phyloP scores from a whole-genome alignment of 2,113 vertebrate genomes.

The Lontra canadensis region DNA sequence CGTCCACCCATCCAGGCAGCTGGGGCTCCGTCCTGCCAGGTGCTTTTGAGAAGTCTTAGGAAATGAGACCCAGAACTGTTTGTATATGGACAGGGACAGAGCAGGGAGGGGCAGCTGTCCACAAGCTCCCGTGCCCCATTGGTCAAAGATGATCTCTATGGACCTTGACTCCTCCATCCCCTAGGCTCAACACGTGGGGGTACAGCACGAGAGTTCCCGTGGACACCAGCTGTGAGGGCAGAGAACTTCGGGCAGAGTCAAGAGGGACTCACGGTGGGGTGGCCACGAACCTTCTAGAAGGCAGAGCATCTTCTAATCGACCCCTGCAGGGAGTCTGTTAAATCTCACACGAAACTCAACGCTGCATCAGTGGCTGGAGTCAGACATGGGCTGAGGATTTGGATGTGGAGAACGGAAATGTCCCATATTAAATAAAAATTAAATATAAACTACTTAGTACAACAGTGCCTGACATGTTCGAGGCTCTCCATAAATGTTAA shows the following conservation, averaged over 20 bases:
- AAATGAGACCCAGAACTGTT: not conserved
- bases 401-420: not conserved
- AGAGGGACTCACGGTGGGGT: not conserved
- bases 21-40: not conserved
- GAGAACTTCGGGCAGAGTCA: not conserved
- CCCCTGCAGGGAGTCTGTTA: not conserved
- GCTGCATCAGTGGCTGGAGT: rapidly evolving
- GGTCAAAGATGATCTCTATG: not conserved
- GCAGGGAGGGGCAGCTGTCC: no score
- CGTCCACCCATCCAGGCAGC: not conserved
- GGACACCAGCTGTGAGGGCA: not conserved
- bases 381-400: not conserved
- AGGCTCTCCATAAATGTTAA: not conserved
- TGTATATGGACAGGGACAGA: not conserved
- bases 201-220: not conserved
- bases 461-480: not conserved
- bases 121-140: rapidly evolving
- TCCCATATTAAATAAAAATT: not conserved
- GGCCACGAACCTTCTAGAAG: no score
- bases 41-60: not conserved
- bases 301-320: not conserved
- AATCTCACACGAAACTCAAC: not conserved
- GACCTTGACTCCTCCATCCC: no score
- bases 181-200: no score
- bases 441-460: not conserved